Conservation (phyloP, 2,113 vertebrate species). For the Naja naja region DNA sequence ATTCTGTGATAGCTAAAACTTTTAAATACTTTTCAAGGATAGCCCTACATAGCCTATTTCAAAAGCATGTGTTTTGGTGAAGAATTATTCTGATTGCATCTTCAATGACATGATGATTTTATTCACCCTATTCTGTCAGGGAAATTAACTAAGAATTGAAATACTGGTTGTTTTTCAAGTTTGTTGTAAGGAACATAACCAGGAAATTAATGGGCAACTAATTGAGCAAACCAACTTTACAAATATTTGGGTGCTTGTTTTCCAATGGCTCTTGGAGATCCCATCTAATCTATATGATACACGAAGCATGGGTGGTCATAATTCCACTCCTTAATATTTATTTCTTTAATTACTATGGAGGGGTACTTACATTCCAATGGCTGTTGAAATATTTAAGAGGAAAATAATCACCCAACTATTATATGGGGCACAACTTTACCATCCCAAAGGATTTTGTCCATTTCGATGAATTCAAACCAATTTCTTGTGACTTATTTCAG, state of each 20-base stretch:
- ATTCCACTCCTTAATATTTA: neutral
- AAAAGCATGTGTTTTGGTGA: neutral
- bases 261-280: neutral
- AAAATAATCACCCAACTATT: neutral
- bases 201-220: neutral
- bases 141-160: neutral
- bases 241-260: neutral
- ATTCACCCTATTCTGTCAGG: neutral
- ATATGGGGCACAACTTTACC: neutral
- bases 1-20: neutral
- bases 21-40: neutral
- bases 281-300: neutral
- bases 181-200: neutral
- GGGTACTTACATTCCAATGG: neutral
- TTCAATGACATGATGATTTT: neutral
- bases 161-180: neutral
- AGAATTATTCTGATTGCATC: neutral
- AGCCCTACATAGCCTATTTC: neutral
- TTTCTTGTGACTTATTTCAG: neutral
- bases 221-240: neutral
- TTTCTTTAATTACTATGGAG: neutral
- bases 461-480: neutral
- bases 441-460: neutral
- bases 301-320: neutral
- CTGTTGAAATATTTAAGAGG: neutral